Evolutionary conservation across 2,797 vertebrate species (phyloP).

Genomic region (Acomys russatus): DNA sequence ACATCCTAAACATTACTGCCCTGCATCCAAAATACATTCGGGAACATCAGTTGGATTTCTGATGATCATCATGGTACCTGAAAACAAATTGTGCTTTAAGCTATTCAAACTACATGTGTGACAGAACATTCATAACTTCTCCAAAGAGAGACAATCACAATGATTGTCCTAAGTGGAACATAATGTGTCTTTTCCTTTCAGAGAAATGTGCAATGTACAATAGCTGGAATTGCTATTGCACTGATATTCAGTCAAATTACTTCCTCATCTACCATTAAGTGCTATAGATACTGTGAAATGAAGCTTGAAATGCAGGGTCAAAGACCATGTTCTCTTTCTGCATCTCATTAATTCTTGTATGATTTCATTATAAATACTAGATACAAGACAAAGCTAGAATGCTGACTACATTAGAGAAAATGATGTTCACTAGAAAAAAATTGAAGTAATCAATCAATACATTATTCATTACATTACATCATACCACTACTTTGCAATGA

Average conservation of each 20-base stretch:
- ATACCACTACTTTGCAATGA: not conserved
- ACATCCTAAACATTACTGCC: not conserved
- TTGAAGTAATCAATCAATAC: slow-evolving; percentile 18
- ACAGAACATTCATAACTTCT: slow-evolving; percentile 54
- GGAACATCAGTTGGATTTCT: slow-evolving; percentile 27
- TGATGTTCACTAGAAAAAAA: not conserved
- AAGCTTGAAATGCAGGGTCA: slow-evolving; percentile 72
- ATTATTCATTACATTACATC: slow-evolving; percentile 45
- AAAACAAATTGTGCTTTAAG: slow-evolving; percentile 72
- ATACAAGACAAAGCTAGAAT: slow-evolving; percentile 30
- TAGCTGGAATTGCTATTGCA: slow-evolving; percentile 34
- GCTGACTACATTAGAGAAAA: slow-evolving; percentile 54
- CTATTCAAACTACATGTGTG: slow-evolving; percentile 65
- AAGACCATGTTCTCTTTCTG: slow-evolving; percentile 55
- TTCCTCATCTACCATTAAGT: slow-evolving; percentile 72
- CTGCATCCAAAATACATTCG: not conserved
- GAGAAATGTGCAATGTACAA: slow-evolving; percentile 30
- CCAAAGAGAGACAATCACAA: slow-evolving; percentile 63
- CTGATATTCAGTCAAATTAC: slow-evolving; percentile 74
- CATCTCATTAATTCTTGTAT: slow-evolving; percentile 69
- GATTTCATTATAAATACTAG: slow-evolving; percentile 65
- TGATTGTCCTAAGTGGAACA: slow-evolving; percentile 64
- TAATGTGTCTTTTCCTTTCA: slow-evolving; percentile 70
- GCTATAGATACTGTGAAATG: slow-evolving; percentile 58
- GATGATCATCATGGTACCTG: not conserved